Base-by-base conservation (phyloP, 2,797 vertebrate genomes). In the Bovichtus variegatus region DNA sequence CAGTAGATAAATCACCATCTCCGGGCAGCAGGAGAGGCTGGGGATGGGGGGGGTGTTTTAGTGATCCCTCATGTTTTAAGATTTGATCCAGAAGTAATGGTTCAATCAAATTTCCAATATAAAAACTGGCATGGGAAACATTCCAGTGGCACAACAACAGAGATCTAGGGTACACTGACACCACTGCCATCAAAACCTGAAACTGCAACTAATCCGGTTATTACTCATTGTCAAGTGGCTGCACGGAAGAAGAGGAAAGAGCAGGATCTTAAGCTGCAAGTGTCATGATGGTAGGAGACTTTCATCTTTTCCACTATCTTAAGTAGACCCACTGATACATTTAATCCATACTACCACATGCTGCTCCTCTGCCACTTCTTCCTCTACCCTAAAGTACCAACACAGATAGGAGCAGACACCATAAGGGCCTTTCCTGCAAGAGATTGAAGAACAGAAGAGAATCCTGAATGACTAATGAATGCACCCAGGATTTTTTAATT, bases 321-420 rank as follows among this genome's bases (percentile, higher is more conserved):
- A 85, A 87, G 79, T 60, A 86, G 74, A 80, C 59, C 78, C 58
- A 57, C 61, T 84, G 84, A 87, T 82, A 76, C 60, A 60, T 83
- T 81, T 87, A 88, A 89, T 91, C 87, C 82, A 81, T 69, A 77
- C 70, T 13, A 67, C 50, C 61, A 66, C 75, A 78, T 51, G 80
- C 59, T 73, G 76, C 66, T 84, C 63, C 54, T 74, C 73, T 74
- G 60, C 67, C 81, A 47, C 57, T 9, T 65, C 70, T 62, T 74
- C 67, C 75, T 61, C 65, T 71, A 81, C 63, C 62, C 85, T 63
- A 75, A 86, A 87, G 76, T 61, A 73, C 53, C 51, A 78, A 64
- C 41, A 80, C 78, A 62, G 88, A 92, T 92, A 91, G 91, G 73
- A 80, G 67, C 64, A 34, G 59, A 57, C 47, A 43, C 71, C 62